Evolutionary conservation across 2,888 invertebrate genomes (phyloP).

Genomic region (Lysandra bellargus): DNA sequence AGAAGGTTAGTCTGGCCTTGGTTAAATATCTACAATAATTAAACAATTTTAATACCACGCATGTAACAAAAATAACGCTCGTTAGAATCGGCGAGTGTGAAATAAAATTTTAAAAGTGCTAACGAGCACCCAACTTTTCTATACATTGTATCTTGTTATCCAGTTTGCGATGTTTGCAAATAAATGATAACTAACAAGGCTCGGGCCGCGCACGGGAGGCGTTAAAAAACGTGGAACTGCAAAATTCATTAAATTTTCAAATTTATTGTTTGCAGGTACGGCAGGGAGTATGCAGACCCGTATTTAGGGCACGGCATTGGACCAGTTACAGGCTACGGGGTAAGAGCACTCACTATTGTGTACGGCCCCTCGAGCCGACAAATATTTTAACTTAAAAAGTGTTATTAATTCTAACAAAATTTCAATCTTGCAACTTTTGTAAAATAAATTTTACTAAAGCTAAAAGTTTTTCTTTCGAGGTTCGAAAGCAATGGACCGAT

Average conservation of each 20-base stretch:
- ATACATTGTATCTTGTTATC: constrained; percentile 4
- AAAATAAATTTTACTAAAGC: not conserved
- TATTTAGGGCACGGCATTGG: constrained; percentile 97
- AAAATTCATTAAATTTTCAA: constrained; percentile 28
- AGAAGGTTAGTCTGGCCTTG: too few relatives aligned
- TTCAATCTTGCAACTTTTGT: not conserved
- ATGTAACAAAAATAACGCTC: not conserved
- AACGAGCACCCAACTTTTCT: not conserved
- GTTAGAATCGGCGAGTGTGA: not conserved
- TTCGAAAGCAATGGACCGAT: not conserved
- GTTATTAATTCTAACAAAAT: constrained; percentile 18
- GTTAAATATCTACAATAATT: too few relatives aligned
- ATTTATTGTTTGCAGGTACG: constrained; percentile 83
- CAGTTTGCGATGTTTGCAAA: constrained; percentile 8
- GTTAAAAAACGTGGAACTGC: not conserved
- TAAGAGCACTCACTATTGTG: constrained; percentile 72
- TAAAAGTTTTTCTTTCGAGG: not conserved
- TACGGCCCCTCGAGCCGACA: not conserved
- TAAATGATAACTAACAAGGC: constrained; percentile 8
- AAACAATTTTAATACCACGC: not conserved
- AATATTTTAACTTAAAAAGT: constrained; percentile 21
- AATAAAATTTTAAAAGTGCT: constrained; percentile 15
- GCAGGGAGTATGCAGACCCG: constrained; percentile 95
- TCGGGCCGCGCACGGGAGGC: not conserved
- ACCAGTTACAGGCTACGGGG: constrained; percentile 98